A percentile compares a stretch with the other conserved stretches of the same genome.
These are phyloP conservation scores for Odontesthes bonariensis DNA, from an alignment of 2,113 vertebrate genomes.

Conservation along the genomic window DNA sequence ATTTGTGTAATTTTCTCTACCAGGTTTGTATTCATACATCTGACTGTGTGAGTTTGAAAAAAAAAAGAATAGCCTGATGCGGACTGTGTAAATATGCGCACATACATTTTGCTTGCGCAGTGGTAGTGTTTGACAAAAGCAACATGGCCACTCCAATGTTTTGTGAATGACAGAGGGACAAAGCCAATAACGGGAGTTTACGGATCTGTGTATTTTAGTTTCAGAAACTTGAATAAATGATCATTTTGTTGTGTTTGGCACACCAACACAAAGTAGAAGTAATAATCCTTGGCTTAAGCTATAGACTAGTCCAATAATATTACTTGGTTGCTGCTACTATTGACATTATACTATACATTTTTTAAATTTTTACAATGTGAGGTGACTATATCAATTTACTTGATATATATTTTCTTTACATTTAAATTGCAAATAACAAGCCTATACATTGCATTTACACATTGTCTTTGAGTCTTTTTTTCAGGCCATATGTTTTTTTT, in stretches of 20 bases:
- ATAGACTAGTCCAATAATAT: no score
- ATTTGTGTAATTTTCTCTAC: constrained; percentile 32
- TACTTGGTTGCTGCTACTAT: no score
- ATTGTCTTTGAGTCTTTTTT: neutral
- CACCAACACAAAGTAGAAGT: no score
- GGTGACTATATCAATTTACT: no score
- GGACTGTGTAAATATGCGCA: constrained; percentile 25
- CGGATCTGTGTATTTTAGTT: constrained; percentile 30
- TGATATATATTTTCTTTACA: neutral
- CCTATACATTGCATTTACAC: neutral
- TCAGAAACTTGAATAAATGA: constrained; percentile 2
- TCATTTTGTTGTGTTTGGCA: no score
- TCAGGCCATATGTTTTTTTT: neutral
- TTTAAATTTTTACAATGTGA: no score
- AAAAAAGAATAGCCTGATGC: constrained; percentile 3
- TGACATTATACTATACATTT: no score
- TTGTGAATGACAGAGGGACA: constrained; percentile 50
- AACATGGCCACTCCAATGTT: constrained; percentile 20
- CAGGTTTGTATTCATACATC: constrained; percentile 35
- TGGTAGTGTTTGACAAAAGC: constrained; percentile 53
- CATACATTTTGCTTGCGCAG: constrained; percentile 30
- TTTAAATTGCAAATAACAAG: neutral
- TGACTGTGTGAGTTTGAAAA: constrained; percentile 14
- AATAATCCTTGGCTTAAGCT: no score
- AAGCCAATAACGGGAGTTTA: constrained; percentile 66